phyloP scores from a whole-genome alignment of 2,113 vertebrate species.

The Pipra filicauda region DNA sequence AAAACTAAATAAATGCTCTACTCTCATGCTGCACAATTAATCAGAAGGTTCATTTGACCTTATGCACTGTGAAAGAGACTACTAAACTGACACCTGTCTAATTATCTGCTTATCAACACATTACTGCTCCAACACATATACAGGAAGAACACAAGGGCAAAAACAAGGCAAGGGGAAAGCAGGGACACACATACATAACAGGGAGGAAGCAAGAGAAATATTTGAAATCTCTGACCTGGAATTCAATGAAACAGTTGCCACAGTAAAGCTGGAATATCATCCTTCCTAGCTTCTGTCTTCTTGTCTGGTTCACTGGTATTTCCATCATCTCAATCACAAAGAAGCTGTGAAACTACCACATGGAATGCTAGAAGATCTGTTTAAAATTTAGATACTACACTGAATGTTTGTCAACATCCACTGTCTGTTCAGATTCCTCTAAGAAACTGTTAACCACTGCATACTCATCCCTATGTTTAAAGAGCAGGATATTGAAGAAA shows the following conservation, averaged over 20 bases:
- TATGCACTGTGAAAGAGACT: neutral
- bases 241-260: neutral
- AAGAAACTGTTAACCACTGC: neutral
- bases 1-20: neutral
- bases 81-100: neutral
- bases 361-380: neutral
- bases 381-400: neutral
- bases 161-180: neutral
- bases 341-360: neutral
- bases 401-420: neutral
- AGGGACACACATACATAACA: neutral
- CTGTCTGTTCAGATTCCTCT: neutral
- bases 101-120: neutral
- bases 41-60: neutral
- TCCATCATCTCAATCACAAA: neutral
- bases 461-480: neutral
- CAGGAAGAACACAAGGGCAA: neutral
- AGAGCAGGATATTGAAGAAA: neutral
- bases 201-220: neutral
- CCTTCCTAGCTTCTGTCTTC: neutral
- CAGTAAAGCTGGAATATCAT: neutral
- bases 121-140: neutral
- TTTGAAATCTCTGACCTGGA: neutral
- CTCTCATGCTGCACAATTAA: neutral
- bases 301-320: neutral